Conservation (phyloP, 2,113 vertebrate genomes). For the Hassar affinis region DNA sequence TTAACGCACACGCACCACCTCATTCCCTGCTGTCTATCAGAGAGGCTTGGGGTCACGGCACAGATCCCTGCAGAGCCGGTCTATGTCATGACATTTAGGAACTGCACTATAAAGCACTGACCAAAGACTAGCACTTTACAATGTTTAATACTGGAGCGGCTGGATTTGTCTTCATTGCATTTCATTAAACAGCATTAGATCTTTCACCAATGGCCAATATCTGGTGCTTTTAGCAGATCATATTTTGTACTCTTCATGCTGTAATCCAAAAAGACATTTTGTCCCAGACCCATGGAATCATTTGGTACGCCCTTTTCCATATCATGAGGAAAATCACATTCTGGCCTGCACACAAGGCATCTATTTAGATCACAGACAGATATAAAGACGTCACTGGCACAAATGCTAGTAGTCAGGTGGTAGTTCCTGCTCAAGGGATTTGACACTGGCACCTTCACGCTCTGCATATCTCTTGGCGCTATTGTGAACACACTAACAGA, state of each 20-base stretch:
- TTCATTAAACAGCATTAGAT: not conserved
- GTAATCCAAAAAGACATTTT: not conserved
- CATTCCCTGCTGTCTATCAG: constrained; percentile 11
- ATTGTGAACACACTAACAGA: not conserved
- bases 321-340: constrained; percentile 9
- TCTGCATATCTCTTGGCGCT: not conserved
- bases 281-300: constrained; percentile 16
- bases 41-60: constrained; percentile 13
- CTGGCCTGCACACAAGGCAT: constrained; percentile 18
- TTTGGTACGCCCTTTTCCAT: not conserved
- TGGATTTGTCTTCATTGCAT: not conserved
- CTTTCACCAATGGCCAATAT: not conserved
- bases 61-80: not conserved
- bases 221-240: not conserved
- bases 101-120: not conserved
- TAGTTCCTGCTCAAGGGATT: constrained; percentile 14
- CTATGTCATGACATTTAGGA: constrained; percentile 15
- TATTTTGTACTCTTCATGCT: too few species aligned
- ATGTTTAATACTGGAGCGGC: not conserved
- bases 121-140: not conserved
- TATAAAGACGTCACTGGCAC: constrained; percentile 34
- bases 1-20: not conserved
- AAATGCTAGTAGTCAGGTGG: constrained; percentile 24
- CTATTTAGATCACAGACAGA: constrained; percentile 25
- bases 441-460: constrained; percentile 7